Base-by-base conservation (phyloP, 2,888 invertebrate species). In the Leptopterna dolabrata region DNA sequence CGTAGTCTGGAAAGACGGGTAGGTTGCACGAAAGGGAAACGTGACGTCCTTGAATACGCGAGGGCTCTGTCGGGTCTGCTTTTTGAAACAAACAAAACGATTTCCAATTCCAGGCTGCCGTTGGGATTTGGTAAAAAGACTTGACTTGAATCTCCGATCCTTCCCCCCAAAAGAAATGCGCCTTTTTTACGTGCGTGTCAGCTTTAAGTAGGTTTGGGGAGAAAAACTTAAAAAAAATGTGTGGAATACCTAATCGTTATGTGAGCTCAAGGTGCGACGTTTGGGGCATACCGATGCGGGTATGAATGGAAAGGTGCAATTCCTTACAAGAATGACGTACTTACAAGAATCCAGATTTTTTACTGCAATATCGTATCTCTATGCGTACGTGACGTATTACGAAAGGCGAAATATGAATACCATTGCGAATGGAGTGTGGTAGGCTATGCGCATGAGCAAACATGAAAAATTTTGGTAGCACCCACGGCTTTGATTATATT, bases 41-140 rank as follows among this genome's bases (percentile, higher is more conserved):
- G 78, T 78, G 78, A 78, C 78, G 78, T 43, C 78, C 78, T 78
- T 78, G 78, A 47, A 47, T 78, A 27, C 78, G 24, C 41, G 78
- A 45, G 78, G 78, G 41, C 45, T 43, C 45, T 14, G 27, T n/a
- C 24, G 24, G 43, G 24, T 16, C 45, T 43, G 45, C 36, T 78
- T 27, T 27, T 78, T 45, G 45, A 78, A 45, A 43, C 45, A 78
- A 78, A 78, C 78, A 78, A 78, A 78, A 78, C 78, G 78, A 78
- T 78, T 78, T 36, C 78, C 78, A 78, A 78, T 78, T 78, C 78
- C 41, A 78, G 43, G 24, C 19, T 63, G 19, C 7, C 63, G 63
- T 63, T 47, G 63, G 63, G 63, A 63, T 63, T 63, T 63, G 63
- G 63, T 36, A 63, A 63, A 63, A 63, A 1, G 63, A 63, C 63